Conservation (phyloP, 2,888 invertebrate genomes). For the Platycnemis pennipes region DNA sequence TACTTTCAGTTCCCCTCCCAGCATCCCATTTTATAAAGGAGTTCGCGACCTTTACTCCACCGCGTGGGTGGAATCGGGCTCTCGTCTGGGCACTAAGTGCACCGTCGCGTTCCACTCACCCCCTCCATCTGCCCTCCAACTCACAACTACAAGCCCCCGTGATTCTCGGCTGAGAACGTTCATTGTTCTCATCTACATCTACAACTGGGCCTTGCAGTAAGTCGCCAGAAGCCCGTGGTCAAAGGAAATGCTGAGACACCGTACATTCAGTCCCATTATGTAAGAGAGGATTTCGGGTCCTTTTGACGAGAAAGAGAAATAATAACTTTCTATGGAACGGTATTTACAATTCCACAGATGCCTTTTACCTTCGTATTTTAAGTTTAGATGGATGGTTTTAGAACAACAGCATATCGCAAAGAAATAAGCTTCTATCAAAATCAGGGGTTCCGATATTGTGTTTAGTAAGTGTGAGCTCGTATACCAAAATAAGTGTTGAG, state of each 20-base stretch:
- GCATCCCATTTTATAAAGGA: conserved; percentile 11
- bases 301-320: not conserved
- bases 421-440: too few species aligned
- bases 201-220: not conserved
- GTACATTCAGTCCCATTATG: not conserved
- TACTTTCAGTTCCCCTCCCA: not conserved
- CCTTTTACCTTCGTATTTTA: too few species aligned
- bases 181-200: conserved; percentile 8
- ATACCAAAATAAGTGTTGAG: too few species aligned
- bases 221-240: not conserved
- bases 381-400: too few species aligned
- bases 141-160: not conserved
- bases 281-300: too few species aligned
- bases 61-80: not conserved
- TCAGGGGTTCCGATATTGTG: too few species aligned
- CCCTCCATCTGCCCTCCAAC: not conserved
- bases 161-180: not conserved
- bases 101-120: not conserved
- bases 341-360: too few species aligned
- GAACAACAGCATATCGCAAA: too few species aligned
- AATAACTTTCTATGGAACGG: not conserved
- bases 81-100: conserved; percentile 19
- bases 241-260: not conserved
- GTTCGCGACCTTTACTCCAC: conserved; percentile 46
- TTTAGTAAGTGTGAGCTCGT: too few species aligned